Evolutionary conservation across 2,888 invertebrate species (phyloP).

Genomic region (Acronicta aceris): DNA sequence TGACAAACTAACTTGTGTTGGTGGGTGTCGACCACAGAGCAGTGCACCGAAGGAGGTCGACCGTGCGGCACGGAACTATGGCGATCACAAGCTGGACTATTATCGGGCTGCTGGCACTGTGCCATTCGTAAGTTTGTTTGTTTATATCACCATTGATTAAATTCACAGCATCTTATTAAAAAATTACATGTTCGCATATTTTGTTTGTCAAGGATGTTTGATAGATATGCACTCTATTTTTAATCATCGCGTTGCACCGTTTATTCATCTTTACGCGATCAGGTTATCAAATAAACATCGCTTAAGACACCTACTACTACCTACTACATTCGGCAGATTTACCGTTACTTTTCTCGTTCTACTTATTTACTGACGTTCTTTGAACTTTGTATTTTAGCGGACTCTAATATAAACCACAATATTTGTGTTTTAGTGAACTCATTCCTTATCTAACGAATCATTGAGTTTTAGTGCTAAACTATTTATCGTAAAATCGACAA

Average conservation of each 20-base stretch:
- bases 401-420: too few species aligned
- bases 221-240: constrained; percentile 3
- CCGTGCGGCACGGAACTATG: constrained; percentile 71
- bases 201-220: constrained; percentile 18
- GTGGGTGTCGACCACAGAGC: constrained; percentile 40
- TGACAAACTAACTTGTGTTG: constrained; percentile 55
- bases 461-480: too few species aligned
- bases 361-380: too few species aligned
- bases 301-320: too few species aligned
- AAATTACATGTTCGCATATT: constrained; percentile 1
- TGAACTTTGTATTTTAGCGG: too few species aligned
- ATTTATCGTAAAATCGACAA: too few species aligned
- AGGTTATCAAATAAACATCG: too few species aligned
- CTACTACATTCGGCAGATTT: too few species aligned
- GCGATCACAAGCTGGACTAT: constrained; percentile 70
- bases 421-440: too few species aligned
- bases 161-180: constrained; percentile 43
- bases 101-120: constrained; percentile 75
- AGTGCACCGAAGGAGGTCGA: constrained; percentile 67
- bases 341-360: too few species aligned
- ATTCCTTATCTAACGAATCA: too few species aligned
- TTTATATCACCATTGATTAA: constrained; percentile 52
- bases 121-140: constrained; percentile 77
- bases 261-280: too few species aligned
- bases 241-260: neutral